These are phyloP conservation scores for Akabosia matsudoensis DNA, from an alignment of 1,140 invertebrate genomes.

Conservation along the genomic window DNA sequence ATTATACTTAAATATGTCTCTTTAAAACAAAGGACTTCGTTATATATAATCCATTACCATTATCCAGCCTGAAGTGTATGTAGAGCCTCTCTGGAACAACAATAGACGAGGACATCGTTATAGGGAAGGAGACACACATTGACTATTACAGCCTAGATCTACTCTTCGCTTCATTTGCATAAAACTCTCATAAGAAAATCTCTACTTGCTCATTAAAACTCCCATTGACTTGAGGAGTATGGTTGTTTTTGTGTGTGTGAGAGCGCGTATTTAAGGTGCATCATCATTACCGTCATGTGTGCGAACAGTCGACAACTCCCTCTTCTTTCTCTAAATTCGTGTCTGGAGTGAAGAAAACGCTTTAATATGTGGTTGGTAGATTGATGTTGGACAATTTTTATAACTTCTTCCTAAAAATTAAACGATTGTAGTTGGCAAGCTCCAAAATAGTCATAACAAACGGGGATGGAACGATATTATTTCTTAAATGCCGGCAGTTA, in stretches of 20 bases:
- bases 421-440: too few species aligned
- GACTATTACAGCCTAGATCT: background rate
- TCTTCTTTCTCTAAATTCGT: too few species aligned
- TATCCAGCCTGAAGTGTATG: too few species aligned
- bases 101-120: too few species aligned
- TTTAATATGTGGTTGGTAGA: background rate
- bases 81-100: too few species aligned
- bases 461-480: too few species aligned
- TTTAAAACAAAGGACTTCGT: background rate
- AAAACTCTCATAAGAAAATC: conserved; percentile 20
- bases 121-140: background rate
- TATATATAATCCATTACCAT: too few species aligned
- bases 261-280: background rate
- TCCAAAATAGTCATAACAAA: too few species aligned
- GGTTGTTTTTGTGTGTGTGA: background rate
- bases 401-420: background rate
- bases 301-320: too few species aligned
- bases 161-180: conserved; percentile 21
- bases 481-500: background rate
- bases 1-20: too few species aligned
- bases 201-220: conserved; percentile 19
- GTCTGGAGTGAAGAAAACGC: too few species aligned
- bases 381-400: background rate
- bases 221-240: conserved; percentile 2
- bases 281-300: background rate